Evolutionary conservation across 2,888 invertebrate genomes (phyloP).

Genomic region (Hecatera dysodea): DNA sequence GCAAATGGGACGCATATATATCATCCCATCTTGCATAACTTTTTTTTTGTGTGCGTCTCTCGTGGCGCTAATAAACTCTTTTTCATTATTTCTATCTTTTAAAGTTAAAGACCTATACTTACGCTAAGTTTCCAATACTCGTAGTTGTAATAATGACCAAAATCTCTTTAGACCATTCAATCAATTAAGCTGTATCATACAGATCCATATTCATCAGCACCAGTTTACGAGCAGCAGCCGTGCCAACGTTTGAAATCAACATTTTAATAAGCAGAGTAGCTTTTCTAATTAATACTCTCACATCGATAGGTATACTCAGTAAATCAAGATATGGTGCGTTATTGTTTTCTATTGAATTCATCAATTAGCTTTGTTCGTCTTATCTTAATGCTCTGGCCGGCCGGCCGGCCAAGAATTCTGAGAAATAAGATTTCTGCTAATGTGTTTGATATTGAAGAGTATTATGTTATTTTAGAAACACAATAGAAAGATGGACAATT

Average conservation of each 20-base stretch:
- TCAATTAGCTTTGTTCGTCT: conserved; percentile 51
- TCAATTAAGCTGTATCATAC: neutral
- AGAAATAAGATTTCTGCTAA: conserved; percentile 25
- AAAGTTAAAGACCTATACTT: no score
- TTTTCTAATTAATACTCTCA: conserved; percentile 26
- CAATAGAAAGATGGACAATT: neutral
- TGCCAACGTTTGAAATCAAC: neutral
- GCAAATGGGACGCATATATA: no score
- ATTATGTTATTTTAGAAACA: neutral
- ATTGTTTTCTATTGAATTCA: conserved; percentile 60
- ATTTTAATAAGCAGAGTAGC: neutral
- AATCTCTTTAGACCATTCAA: neutral
- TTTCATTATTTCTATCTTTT: no score
- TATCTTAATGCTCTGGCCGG: conserved; percentile 44
- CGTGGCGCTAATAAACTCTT: no score
- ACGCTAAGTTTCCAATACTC: no score
- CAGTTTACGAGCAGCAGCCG: neutral
- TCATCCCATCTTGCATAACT: no score
- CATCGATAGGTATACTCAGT: conserved; percentile 18
- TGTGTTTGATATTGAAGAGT: conserved; percentile 16
- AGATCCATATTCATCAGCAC: neutral
- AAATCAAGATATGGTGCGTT: conserved; percentile 56
- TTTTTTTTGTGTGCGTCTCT: no score
- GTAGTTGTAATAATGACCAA: neutral
- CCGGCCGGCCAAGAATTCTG: conserved; percentile 1